Conservation (phyloP, 1,140 invertebrate genomes). For the Pachypeltis micranthus region DNA sequence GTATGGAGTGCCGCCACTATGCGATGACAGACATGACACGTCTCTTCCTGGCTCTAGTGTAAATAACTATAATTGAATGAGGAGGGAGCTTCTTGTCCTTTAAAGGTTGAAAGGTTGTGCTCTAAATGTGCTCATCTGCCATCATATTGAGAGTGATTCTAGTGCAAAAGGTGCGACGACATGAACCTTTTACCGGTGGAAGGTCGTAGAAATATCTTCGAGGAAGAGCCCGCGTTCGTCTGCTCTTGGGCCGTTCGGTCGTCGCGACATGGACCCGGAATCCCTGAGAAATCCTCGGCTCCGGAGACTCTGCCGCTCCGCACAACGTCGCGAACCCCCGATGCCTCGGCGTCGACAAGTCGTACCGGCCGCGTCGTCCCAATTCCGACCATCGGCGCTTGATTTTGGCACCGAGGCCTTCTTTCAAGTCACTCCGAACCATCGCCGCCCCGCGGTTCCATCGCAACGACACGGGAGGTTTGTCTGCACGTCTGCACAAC, state of each 20-base stretch:
- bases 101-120: no score
- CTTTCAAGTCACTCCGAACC: neutral
- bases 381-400: conserved; percentile 7
- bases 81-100: no score
- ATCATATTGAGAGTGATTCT: no score
- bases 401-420: conserved; percentile 9
- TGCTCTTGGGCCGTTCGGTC: neutral
- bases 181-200: no score
- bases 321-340: conserved; percentile 3
- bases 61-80: no score
- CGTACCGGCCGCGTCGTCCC: conserved; percentile 3
- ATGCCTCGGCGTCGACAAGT: neutral
- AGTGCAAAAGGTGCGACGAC: no score
- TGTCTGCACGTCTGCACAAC: no score
- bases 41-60: no score
- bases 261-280: neutral
- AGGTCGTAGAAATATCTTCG: conserved; percentile 7
- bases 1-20: no score
- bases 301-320: conserved; percentile 3
- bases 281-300: conserved; percentile 1
- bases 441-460: neutral
- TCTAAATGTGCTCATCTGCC: neutral
- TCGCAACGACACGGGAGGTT: no score
- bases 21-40: no score
- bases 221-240: conserved; percentile 3